Percentiles rank a stretch among this genome's conserved stretches.
Conservation (phyloP, 2,113 vertebrate genomes). For the Ammodytes marinus region DNA sequence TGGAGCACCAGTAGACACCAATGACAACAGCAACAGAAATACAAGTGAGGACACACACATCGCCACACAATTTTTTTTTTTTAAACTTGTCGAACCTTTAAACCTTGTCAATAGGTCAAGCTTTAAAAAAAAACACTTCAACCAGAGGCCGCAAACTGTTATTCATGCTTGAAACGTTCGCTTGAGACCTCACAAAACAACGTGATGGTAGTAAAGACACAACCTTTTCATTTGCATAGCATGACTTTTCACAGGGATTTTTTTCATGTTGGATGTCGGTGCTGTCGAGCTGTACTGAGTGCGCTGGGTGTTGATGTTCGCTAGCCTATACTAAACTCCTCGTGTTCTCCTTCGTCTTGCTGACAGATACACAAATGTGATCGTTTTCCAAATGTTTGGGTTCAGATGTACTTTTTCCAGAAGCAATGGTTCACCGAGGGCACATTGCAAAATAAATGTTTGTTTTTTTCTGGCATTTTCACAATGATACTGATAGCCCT, state of each 20-base stretch:
- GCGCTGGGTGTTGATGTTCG: constrained; percentile 17
- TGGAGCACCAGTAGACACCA: constrained; percentile 75
- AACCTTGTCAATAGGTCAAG: constrained; percentile 10
- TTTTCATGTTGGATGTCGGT: constrained; percentile 45
- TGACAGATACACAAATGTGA: constrained; percentile 14
- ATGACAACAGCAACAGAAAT: constrained; percentile 58
- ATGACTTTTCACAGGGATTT: constrained; percentile 66
- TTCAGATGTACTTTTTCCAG: constrained; percentile 21
- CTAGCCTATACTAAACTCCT: constrained; percentile 16
- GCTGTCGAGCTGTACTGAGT: constrained; percentile 48
- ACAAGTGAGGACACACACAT: constrained; percentile 31
- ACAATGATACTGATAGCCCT: constrained; percentile 57
- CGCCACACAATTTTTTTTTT: constrained; percentile 8
- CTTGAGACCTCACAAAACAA: constrained; percentile 34
- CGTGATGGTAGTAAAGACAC: constrained; percentile 26
- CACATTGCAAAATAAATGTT: constrained; percentile 23
- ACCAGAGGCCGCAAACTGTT: constrained; percentile 53
- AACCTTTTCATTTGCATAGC: constrained; percentile 78
- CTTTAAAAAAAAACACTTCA: constrained; percentile 42
- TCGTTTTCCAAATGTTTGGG: not conserved
- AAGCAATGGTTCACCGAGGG: constrained; percentile 12
- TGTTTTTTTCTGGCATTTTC: constrained; percentile 11
- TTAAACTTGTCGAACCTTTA: constrained; percentile 2
- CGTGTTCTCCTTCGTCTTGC: constrained; percentile 11
- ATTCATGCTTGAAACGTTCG: constrained; percentile 55